Conservation (phyloP, 2,113 vertebrate genomes). For the Nasalis larvatus region DNA sequence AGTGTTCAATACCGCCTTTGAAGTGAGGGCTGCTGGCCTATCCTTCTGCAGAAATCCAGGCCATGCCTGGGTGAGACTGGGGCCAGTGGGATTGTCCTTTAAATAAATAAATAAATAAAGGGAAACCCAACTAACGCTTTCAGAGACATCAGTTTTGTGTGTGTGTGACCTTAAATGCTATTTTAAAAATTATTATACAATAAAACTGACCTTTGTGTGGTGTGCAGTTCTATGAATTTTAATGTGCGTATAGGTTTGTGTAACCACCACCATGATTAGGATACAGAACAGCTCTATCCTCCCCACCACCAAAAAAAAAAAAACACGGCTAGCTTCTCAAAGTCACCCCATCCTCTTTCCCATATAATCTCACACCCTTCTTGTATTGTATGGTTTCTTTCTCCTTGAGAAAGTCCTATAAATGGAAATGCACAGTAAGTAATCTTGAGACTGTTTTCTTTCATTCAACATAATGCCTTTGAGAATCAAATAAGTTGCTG, state of each 20-base stretch:
- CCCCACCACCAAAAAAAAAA: not conserved
- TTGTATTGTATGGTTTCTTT: not conserved
- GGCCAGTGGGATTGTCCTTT: not conserved
- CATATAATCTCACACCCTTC: not conserved
- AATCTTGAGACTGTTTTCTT: not conserved
- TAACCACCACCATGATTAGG: not conserved
- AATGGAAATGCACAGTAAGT: not conserved
- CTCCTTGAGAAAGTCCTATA: not conserved
- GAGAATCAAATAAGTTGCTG: not conserved
- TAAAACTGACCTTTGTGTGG: not conserved
- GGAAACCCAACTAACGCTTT: not conserved
- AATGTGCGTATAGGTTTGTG: not conserved
- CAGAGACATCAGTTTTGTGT: not conserved
- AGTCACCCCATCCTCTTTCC: not conserved
- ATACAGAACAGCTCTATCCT: not conserved
- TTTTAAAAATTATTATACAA: not conserved
- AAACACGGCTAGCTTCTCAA: too few species aligned
- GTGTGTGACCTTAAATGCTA: not conserved
- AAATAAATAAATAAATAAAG: not conserved
- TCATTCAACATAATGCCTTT: not conserved
- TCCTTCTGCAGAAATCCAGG: not conserved
- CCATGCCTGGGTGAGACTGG: fast-evolving
- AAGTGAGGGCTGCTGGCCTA: not conserved
- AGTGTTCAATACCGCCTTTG: not conserved
- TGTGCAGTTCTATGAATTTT: not conserved